phyloP scores from a whole-genome alignment of 1,140 invertebrate genomes.

The Drosophila pallidifrons region DNA sequence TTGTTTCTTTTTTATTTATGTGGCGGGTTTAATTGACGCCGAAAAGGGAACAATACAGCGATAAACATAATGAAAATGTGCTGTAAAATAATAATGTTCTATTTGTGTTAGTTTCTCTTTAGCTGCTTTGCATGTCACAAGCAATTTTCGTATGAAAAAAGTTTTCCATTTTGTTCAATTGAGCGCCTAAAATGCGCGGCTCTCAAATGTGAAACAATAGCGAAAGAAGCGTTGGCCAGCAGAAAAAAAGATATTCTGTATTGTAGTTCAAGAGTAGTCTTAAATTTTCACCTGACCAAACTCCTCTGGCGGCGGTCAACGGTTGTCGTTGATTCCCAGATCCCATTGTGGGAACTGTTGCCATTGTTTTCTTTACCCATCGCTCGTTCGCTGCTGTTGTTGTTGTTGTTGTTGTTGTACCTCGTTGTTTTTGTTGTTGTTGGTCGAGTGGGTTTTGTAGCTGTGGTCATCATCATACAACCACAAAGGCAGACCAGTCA shows the following conservation, averaged over 20 bases:
- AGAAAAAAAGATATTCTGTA: background rate
- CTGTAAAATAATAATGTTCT: constrained; percentile 12
- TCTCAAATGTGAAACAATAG: constrained; percentile 16
- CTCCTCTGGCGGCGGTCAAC: constrained; percentile 29
- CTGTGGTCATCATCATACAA: constrained; percentile 49
- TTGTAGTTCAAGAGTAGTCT: constrained; percentile 14
- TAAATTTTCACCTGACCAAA: constrained; percentile 50
- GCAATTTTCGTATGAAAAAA: background rate
- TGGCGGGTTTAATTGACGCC: constrained; percentile 69
- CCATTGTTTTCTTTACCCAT: constrained; percentile 36
- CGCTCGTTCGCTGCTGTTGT: constrained; percentile 1
- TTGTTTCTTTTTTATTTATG: constrained; percentile 78
- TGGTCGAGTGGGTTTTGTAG: constrained; percentile 47
- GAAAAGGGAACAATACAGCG: constrained; percentile 26
- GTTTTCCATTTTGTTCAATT: constrained; percentile 30
- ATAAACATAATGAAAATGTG: constrained; percentile 47
- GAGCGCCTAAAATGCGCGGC: constrained; percentile 15
- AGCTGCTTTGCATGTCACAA: constrained; percentile 10
- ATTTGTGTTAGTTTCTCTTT: background rate
- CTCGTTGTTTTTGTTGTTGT: constrained; percentile 20
- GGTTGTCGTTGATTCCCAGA: constrained; percentile 42
- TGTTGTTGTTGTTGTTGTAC: constrained; percentile 13
- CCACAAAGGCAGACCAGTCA: constrained; percentile 48
- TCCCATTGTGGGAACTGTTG: constrained; percentile 44
- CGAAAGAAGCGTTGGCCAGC: constrained; percentile 5